A percentile compares a stretch with the other conserved stretches of the same genome.
Conservation (phyloP, 2,797 vertebrate species). For the Pseudomugil gertrudae region DNA sequence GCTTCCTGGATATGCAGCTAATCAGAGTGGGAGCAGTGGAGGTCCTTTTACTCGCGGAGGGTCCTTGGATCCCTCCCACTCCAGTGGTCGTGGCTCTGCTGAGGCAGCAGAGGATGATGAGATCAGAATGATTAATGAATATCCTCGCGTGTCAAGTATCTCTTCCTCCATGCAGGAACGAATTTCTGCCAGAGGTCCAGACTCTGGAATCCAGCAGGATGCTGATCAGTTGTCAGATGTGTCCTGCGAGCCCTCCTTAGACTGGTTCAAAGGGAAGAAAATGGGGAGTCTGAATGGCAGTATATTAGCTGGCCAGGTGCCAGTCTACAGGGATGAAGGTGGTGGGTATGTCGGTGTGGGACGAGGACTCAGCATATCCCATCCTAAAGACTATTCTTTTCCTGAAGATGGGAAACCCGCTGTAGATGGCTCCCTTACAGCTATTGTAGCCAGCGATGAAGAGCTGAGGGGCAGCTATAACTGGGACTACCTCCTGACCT, state of each 20-base stretch:
- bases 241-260: slow-evolving; percentile 92
- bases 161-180: slow-evolving; percentile 94
- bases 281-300: slow-evolving; percentile 81
- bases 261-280: slow-evolving; percentile 98
- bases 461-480: slow-evolving; percentile 98
- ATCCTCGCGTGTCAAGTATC: slow-evolving; percentile 93
- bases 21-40: slow-evolving; percentile 71
- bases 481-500: slow-evolving; percentile 99
- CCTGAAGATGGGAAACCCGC: slow-evolving; percentile 94
- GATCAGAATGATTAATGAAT: slow-evolving; percentile 99
- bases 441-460: slow-evolving; percentile 96
- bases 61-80: slow-evolving; percentile 96
- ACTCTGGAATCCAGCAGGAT: slow-evolving; percentile 98
- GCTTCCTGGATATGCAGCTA: slow-evolving; percentile 87
- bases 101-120: slow-evolving; percentile 95
- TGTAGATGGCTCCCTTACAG: slow-evolving; percentile 92
- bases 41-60: slow-evolving; percentile 90
- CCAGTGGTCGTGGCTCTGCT: slow-evolving; percentile 93
- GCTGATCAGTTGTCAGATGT: slow-evolving; percentile 96
- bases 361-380: slow-evolving; percentile 89
- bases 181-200: slow-evolving; percentile 92
- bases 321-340: slow-evolving; percentile 89
- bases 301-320: slow-evolving; percentile 87
- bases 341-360: slow-evolving; percentile 89
- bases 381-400: slow-evolving; percentile 92